These are phyloP conservation scores for Pelochelys cantorii DNA, from an alignment of 2,797 vertebrate genomes.

Conservation along the genomic window DNA sequence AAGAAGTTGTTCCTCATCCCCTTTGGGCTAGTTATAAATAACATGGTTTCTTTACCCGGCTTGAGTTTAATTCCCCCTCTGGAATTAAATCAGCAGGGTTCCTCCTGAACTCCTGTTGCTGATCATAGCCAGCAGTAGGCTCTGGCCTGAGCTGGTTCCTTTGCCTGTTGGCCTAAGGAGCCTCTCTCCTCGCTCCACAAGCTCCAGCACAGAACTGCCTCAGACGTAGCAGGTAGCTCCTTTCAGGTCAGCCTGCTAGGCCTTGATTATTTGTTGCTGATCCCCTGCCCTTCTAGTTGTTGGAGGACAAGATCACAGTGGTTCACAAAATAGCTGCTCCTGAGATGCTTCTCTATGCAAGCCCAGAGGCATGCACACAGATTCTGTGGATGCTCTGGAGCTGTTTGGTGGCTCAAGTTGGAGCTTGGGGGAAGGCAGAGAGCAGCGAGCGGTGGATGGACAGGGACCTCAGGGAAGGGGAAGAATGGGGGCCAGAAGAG, in stretches of 20 bases:
- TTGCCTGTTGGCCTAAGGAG: not conserved
- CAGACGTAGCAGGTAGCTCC: not conserved
- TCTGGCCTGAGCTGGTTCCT: not conserved
- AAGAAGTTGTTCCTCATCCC: not conserved
- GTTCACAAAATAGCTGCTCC: not conserved
- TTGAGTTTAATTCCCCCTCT: not conserved
- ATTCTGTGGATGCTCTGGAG: no score
- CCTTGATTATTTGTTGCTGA: not conserved
- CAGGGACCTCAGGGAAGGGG: no score
- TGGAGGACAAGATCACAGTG: not conserved
- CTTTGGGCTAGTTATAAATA: not conserved
- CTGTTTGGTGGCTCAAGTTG: no score
- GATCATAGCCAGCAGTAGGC: not conserved
- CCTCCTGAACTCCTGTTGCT: not conserved
- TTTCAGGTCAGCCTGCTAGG: not conserved
- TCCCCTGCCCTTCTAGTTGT: not conserved
- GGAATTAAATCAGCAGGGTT: not conserved
- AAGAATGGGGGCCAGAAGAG: no score
- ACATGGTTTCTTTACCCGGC: not conserved
- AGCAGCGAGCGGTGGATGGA: no score
- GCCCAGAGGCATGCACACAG: not conserved
- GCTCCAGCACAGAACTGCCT: no score
- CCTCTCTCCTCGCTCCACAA: not conserved
- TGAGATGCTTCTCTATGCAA: not conserved
- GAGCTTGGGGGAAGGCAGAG: no score